Percentiles rank a stretch among this genome's conserved stretches.
These are phyloP conservation scores for Subanguina moxae DNA, from an alignment of 1,140 invertebrate species.

Conservation along the genomic window DNA sequence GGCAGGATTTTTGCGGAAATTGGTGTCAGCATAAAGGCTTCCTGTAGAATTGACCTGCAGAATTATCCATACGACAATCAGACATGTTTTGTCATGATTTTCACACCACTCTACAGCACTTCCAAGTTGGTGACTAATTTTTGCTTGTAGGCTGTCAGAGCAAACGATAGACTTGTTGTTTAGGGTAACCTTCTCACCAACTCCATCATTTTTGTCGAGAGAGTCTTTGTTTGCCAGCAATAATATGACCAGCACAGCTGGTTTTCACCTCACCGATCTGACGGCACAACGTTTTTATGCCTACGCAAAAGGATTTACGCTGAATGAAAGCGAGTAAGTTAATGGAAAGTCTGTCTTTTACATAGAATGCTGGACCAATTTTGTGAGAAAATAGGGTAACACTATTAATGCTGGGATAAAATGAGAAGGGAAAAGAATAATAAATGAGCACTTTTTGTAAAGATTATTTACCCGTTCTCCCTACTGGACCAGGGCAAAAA, in stretches of 20 bases:
- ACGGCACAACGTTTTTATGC: slow-evolving; percentile 1
- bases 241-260: slow-evolving; percentile 9
- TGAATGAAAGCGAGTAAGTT: slow-evolving; percentile 4
- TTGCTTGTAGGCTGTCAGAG: not conserved
- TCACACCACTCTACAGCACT: not conserved
- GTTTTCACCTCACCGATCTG: slow-evolving; percentile 1
- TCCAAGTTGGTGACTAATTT: slow-evolving; percentile 3
- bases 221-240: slow-evolving; percentile 10
- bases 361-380: not conserved
- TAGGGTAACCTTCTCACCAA: not conserved
- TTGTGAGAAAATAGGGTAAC: not conserved
- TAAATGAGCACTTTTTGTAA: not conserved
- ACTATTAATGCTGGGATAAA: not conserved
- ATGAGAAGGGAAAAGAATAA: not conserved
- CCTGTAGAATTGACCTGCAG: slow-evolving; percentile 5
- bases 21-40: slow-evolving; percentile 4
- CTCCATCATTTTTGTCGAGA: slow-evolving; percentile 3
- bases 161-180: too few species aligned
- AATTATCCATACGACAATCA: slow-evolving; percentile 8
- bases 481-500: too few species aligned
- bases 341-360: not conserved
- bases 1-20: slow-evolving; percentile 2
- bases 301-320: slow-evolving; percentile 1
- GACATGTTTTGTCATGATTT: slow-evolving; percentile 3
- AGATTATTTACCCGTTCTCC: too few species aligned